These are phyloP conservation scores for Stegastes partitus DNA, from an alignment of 2,113 vertebrate genomes.

Conservation along the genomic window DNA sequence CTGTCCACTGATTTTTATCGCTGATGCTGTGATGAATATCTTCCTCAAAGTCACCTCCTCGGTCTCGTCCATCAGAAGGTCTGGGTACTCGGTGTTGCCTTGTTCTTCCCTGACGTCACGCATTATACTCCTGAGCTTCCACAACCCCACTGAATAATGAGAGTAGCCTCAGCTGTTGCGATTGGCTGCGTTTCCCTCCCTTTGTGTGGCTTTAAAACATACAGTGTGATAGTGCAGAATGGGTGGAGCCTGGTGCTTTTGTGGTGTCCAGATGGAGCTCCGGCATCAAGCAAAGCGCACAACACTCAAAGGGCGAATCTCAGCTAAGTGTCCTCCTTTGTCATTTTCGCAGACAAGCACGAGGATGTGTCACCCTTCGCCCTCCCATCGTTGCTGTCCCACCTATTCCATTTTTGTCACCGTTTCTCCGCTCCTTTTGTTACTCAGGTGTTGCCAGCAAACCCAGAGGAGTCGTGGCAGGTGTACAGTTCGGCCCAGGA, in stretches of 20 bases:
- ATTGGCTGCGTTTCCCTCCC: constrained; percentile 23
- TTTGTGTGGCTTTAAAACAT: constrained; percentile 28
- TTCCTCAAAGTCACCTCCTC: constrained; percentile 34
- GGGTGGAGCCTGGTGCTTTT: constrained; percentile 57
- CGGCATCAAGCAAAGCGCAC: constrained; percentile 6
- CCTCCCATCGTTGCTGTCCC: too few relatives aligned
- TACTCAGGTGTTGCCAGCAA: constrained; percentile 93
- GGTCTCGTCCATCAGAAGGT: constrained; percentile 23
- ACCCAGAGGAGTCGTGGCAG: constrained; percentile 99
- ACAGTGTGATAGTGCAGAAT: constrained; percentile 35
- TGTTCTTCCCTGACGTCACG: constrained; percentile 18
- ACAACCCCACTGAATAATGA: constrained; percentile 27
- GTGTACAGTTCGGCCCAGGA: constrained; percentile 99
- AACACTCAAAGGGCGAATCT: background rate
- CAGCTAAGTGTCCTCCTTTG: background rate
- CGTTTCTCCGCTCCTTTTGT: background rate
- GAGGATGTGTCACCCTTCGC: too few relatives aligned
- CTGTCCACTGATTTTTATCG: constrained; percentile 8
- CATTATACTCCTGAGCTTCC: constrained; percentile 9
- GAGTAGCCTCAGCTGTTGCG: constrained; percentile 1
- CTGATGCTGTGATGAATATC: constrained; percentile 39
- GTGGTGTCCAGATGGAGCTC: constrained; percentile 52
- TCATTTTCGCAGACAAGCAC: background rate
- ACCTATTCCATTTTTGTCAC: background rate
- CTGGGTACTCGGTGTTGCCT: background rate